These are phyloP conservation scores for Pasiphila rectangulata DNA, from an alignment of 2,888 invertebrate species.

Conservation along the genomic window DNA sequence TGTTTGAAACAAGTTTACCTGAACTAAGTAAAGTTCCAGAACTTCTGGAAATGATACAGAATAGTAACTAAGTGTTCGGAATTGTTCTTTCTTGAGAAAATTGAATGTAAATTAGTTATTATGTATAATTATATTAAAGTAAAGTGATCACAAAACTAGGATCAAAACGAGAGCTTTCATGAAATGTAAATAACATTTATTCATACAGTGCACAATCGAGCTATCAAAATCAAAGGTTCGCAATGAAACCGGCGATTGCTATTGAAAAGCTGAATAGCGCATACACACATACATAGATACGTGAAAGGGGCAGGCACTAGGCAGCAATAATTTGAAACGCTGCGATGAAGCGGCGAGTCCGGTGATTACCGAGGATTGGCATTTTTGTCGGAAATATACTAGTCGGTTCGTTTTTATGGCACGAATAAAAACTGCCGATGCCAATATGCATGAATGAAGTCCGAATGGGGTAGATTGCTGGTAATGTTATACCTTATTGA, in stretches of 20 bases:
- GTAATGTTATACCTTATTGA: neutral
- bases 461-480: neutral
- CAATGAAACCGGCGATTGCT: constrained; percentile 18
- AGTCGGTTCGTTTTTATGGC: constrained; percentile 1
- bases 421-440: neutral
- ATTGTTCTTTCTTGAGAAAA: no score
- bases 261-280: constrained; percentile 20
- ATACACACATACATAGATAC: neutral
- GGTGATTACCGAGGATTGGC: constrained; percentile 14
- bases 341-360: constrained; percentile 16
- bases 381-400: constrained; percentile 14
- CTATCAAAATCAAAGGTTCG: constrained; percentile 15
- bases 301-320: neutral
- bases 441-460: neutral
- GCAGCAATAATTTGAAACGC: constrained; percentile 19
- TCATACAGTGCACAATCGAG: neutral
- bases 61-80: no score
- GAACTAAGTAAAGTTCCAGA: no score
- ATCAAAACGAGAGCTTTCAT: neutral
- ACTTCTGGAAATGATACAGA: no score
- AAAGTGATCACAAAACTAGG: neutral
- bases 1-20: no score
- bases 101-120: no score
- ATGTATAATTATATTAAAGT: neutral
- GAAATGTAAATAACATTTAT: neutral